phyloP scores from a whole-genome alignment of 2,797 vertebrate species.

The Syngnathus acus region DNA sequence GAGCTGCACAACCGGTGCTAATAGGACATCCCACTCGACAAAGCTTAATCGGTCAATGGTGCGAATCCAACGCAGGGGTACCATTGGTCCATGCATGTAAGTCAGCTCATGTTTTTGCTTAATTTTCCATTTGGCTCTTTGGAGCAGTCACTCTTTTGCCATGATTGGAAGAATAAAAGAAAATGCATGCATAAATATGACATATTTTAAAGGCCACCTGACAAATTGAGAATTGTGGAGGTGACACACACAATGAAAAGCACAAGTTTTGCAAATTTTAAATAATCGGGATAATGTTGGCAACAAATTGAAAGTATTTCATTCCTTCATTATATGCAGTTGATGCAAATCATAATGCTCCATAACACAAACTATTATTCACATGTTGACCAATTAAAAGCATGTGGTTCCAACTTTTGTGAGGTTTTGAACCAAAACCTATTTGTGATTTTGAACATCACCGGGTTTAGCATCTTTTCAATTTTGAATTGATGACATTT shows the following conservation, averaged over 20 bases:
- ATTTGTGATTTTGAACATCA: background rate
- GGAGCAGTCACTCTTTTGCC: background rate
- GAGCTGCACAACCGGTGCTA: conserved; percentile 14
- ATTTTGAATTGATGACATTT: background rate
- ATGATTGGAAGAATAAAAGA: background rate
- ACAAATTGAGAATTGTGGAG: too few species aligned
- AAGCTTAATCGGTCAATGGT: background rate
- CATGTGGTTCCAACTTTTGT: background rate
- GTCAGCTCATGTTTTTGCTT: background rate
- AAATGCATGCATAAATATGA: background rate
- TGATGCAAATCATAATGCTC: background rate
- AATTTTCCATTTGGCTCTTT: background rate
- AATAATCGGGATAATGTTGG: too few species aligned
- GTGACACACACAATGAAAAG: too few species aligned
- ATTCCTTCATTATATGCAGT: background rate
- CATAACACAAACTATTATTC: background rate
- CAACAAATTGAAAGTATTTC: too few species aligned
- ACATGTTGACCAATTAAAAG: background rate
- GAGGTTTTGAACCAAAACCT: background rate
- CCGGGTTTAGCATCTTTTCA: background rate
- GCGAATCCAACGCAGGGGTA: background rate
- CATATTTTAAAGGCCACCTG: too few species aligned
- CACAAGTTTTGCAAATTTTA: too few species aligned
- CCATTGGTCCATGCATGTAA: background rate
- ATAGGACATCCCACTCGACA: background rate